Evolutionary conservation across 2,113 vertebrate species (phyloP).

Genomic region (Sylvilagus bachmani): DNA sequence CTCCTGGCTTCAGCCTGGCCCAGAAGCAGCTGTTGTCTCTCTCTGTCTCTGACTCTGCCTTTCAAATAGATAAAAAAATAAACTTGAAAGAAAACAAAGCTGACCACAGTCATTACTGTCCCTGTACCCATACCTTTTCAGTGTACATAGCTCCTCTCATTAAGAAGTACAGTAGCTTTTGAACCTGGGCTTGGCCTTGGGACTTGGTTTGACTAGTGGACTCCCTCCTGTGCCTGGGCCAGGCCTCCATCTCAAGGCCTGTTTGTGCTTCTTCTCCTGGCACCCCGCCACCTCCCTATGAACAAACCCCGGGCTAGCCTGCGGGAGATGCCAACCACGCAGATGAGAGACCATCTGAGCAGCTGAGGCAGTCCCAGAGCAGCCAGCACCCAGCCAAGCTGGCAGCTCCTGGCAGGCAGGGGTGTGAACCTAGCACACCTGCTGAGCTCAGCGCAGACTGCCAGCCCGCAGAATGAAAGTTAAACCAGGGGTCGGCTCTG

Average conservation of each 20-base stretch:
- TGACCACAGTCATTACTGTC: background rate
- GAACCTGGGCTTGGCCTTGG: background rate
- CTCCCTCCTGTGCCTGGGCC: background rate
- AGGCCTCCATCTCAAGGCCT: background rate
- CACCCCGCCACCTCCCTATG: background rate
- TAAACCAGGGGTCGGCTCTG: background rate
- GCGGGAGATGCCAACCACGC: background rate
- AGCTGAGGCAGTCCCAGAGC: background rate
- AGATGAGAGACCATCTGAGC: background rate
- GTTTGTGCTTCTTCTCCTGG: constrained; percentile 8
- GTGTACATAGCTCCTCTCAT: background rate
- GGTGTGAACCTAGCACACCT: background rate
- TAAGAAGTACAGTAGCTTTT: background rate
- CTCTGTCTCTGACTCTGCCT: too few relatives aligned
- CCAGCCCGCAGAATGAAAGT: background rate
- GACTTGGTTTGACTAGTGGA: background rate
- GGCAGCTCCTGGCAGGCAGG: background rate
- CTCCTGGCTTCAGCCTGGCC: too few relatives aligned
- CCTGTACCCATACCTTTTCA: background rate
- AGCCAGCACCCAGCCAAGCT: background rate
- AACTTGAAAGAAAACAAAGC: too few relatives aligned
- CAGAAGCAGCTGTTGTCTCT: too few relatives aligned
- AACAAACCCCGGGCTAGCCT: constrained; percentile 4
- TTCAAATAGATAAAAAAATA: too few relatives aligned
- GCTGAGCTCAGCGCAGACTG: background rate